A percentile compares a stretch with the other conserved stretches of the same genome.
These are phyloP conservation scores for Nebria salina DNA, from an alignment of 2,888 invertebrate species.

Conservation along the genomic window DNA sequence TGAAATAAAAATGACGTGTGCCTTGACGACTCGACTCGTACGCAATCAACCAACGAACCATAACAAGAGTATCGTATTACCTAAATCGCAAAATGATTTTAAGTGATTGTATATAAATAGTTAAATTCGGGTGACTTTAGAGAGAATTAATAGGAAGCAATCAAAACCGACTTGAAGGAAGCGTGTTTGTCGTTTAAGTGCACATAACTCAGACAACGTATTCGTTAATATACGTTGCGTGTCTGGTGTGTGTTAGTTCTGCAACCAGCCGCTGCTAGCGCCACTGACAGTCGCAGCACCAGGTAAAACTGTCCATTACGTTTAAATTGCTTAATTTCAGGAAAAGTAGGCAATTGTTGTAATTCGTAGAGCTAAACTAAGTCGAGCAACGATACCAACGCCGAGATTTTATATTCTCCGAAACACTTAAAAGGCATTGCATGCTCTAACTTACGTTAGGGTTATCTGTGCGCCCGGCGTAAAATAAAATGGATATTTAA, in stretches of 20 bases:
- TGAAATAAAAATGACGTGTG: neutral
- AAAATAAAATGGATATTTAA: neutral
- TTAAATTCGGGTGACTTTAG: neutral
- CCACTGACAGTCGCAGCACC: neutral
- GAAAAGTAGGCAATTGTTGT: slow-evolving; percentile 39
- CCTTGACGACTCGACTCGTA: too few species aligned
- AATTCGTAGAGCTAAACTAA: slow-evolving; percentile 34
- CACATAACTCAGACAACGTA: slow-evolving; percentile 26
- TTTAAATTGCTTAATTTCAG: slow-evolving; percentile 45
- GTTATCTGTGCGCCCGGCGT: neutral
- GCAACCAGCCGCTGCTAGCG: neutral
- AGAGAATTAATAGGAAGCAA: slow-evolving; percentile 34
- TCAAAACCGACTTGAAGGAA: slow-evolving; percentile 39
- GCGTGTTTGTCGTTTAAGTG: slow-evolving; percentile 36
- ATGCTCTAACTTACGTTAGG: neutral
- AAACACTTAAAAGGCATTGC: slow-evolving; percentile 6
- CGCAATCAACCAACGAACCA: too few species aligned
- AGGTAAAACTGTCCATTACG: slow-evolving; percentile 39
- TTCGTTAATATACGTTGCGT: slow-evolving; percentile 23
- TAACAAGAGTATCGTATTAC: too few species aligned
- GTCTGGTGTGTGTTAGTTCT: slow-evolving; percentile 7
- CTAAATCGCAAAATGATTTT: neutral
- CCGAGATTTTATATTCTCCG: slow-evolving; percentile 8
- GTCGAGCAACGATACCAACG: neutral
- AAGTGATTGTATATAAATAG: neutral